phyloP scores from a whole-genome alignment of 2,113 vertebrate genomes.

The Clarias gariepinus region DNA sequence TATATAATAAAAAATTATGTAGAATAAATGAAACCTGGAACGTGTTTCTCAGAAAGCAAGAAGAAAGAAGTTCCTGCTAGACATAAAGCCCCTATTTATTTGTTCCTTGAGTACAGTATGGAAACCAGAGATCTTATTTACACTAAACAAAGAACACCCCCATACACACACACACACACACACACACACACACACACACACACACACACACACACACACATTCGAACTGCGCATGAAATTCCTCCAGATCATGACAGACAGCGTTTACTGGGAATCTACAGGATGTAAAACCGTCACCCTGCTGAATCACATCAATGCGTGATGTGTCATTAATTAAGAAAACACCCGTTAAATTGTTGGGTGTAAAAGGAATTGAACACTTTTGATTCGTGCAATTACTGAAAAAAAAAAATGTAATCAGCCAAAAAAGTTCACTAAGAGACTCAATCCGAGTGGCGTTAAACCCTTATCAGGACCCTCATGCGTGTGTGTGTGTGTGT shows the following conservation, averaged over 20 bases:
- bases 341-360: neutral
- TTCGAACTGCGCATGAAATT: neutral
- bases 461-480: neutral
- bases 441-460: neutral
- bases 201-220: neutral
- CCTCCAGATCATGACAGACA: neutral
- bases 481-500: neutral
- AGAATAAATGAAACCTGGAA: neutral
- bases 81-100: neutral
- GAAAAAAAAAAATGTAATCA: neutral
- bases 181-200: neutral
- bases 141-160: neutral
- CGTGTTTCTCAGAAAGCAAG: neutral
- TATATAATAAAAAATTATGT: neutral
- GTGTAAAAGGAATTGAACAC: neutral
- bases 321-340: neutral
- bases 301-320: neutral
- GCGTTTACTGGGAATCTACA: neutral
- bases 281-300: neutral
- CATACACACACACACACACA: neutral
- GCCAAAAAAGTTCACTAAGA: neutral
- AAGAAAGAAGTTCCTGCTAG: neutral
- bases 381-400: neutral
- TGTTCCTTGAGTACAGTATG: neutral
- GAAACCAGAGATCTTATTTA: constrained; percentile 8